phyloP scores from a whole-genome alignment of 2,113 vertebrate genomes.

The Mormyrus lacerda region DNA sequence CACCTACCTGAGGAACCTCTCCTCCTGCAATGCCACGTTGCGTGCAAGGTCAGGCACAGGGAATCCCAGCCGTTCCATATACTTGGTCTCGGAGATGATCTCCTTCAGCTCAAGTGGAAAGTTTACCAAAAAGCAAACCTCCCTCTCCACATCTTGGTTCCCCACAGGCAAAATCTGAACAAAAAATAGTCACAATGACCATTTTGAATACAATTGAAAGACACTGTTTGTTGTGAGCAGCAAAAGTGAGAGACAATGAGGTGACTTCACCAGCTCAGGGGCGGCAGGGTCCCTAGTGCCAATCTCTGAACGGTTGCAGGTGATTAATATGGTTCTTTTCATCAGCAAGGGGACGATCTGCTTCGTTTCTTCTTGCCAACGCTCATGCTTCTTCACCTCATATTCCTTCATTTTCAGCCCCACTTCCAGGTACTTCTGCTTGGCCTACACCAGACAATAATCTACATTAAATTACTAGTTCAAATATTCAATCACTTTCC shows the following conservation, averaged over 20 bases:
- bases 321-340: slow-evolving; percentile 65
- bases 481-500: not conserved
- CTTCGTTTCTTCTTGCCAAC: slow-evolving; percentile 61
- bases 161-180: slow-evolving; percentile 5
- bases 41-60: slow-evolving; percentile 61
- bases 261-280: slow-evolving; percentile 39
- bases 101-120: slow-evolving; percentile 69
- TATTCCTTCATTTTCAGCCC: slow-evolving; percentile 66
- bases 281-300: slow-evolving; percentile 17
- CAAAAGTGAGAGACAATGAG: not conserved
- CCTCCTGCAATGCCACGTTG: slow-evolving; percentile 71
- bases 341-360: slow-evolving; percentile 58
- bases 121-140: slow-evolving; percentile 58
- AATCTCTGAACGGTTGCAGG: slow-evolving; percentile 19
- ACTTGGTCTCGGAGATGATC: slow-evolving; percentile 73
- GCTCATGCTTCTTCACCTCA: slow-evolving; percentile 59
- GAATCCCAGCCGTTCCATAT: slow-evolving; percentile 70
- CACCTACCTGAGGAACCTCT: slow-evolving; percentile 67
- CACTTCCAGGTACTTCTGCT: slow-evolving; percentile 65
- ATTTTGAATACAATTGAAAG: not conserved
- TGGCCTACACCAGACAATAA: slow-evolving; percentile 57
- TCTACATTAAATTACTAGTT: not conserved
- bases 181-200: not conserved
- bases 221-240: not conserved
- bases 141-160: slow-evolving; percentile 30